Evolutionary conservation across 1,140 invertebrate species (phyloP).

Genomic region (Leptoteleia sp.): DNA sequence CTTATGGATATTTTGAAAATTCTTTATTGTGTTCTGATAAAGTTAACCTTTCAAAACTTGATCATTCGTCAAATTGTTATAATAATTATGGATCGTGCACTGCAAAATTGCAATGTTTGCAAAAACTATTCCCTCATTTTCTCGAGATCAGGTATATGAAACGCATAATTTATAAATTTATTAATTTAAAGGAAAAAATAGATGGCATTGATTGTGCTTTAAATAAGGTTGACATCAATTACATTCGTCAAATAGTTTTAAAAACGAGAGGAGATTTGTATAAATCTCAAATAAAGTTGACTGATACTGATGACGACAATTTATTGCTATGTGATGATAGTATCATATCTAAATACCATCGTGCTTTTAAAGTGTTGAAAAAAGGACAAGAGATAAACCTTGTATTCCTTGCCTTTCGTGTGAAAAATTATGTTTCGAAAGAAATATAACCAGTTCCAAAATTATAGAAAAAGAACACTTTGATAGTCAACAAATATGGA

Average conservation of each 20-base stretch:
- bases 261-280: no score
- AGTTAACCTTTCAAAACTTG: no score
- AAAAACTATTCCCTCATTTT: conserved; percentile 33
- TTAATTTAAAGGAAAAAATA: conserved; percentile 14
- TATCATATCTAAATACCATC: conserved; percentile 24
- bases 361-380: conserved; percentile 58
- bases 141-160: conserved; percentile 36
- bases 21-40: conserved; percentile 21
- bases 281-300: no score
- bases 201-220: conserved; percentile 10
- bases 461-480: conserved; percentile 22
- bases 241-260: no score
- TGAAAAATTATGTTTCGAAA: conserved; percentile 58
- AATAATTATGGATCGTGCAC: conserved; percentile 14
- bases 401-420: conserved; percentile 53
- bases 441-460: conserved; percentile 36
- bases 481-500: conserved; percentile 47
- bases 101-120: conserved; percentile 12
- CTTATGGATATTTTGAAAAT: conserved; percentile 15
- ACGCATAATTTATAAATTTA: conserved; percentile 20
- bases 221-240: conserved; percentile 12
- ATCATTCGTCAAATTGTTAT: conserved; percentile 18
- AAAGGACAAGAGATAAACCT: conserved; percentile 48
- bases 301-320: no score
- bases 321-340: conserved; percentile 46